Evolutionary conservation across 2,797 vertebrate genomes (phyloP).

Genomic region (Myiothlypis coronata): DNA sequence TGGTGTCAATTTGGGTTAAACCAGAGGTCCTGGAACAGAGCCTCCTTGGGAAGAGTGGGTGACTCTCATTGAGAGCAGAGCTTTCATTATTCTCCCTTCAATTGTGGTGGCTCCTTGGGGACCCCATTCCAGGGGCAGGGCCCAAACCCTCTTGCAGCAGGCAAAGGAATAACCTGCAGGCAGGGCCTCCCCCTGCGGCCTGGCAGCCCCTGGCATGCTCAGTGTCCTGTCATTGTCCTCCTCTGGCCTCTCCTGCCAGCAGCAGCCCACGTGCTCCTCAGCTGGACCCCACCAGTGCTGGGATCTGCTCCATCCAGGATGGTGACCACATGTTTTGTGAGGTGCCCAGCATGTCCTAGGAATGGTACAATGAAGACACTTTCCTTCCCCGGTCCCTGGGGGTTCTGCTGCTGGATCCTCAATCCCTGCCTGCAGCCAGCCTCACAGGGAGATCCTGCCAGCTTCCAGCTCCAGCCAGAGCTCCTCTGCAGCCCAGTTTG

Average conservation of each 20-base stretch:
- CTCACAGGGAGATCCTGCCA: background rate
- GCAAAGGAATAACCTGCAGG: background rate
- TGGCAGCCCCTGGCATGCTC: slow-evolving; percentile 3
- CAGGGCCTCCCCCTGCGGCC: background rate
- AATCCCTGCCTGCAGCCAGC: background rate
- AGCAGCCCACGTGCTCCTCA: slow-evolving; percentile 25
- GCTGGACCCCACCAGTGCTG: background rate
- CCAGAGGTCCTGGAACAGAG: slow-evolving; percentile 39
- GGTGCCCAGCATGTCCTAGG: background rate
- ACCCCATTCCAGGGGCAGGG: slow-evolving; percentile 2
- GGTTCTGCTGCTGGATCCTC: background rate
- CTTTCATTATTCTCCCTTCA: slow-evolving; percentile 49
- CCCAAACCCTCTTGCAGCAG: slow-evolving; percentile 7
- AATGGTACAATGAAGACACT: slow-evolving; percentile 27
- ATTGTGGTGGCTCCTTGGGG: background rate
- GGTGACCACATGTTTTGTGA: slow-evolving; percentile 20
- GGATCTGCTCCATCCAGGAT: background rate
- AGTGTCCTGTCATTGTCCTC: slow-evolving; percentile 20
- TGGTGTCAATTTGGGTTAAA: slow-evolving; percentile 62
- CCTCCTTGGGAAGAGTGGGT: background rate
- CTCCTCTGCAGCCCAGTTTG: background rate
- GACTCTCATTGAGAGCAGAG: slow-evolving; percentile 24
- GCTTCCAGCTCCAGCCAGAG: background rate
- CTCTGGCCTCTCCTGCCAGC: background rate
- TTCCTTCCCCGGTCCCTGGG: background rate